phyloP scores from a whole-genome alignment of 2,113 vertebrate genomes.

The western clawed frog (Xenopus tropicalis) region DNA sequence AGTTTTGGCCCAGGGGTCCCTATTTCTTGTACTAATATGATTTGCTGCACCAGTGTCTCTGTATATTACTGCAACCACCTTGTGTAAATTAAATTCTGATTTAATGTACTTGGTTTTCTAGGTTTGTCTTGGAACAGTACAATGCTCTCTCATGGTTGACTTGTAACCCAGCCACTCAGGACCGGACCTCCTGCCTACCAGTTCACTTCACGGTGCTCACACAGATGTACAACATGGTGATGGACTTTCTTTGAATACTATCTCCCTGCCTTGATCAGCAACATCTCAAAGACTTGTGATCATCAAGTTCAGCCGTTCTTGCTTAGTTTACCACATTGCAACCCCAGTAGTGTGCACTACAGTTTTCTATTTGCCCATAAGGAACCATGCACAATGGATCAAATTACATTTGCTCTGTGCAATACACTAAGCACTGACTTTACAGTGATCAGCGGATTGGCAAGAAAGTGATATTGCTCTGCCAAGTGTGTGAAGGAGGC shows the following conservation, averaged over 20 bases:
- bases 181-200: conserved; percentile 96
- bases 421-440: not conserved
- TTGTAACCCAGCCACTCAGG: conserved; percentile 93
- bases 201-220: conserved; percentile 95
- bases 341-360: not conserved
- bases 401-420: conserved; percentile 1
- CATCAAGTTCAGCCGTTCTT: not conserved
- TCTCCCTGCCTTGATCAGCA: conserved; percentile 1
- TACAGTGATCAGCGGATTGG: too few relatives aligned
- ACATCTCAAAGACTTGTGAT: conserved; percentile 11
- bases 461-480: too few relatives aligned
- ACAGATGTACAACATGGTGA: conserved; percentile 97
- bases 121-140: conserved; percentile 94
- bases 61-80: not conserved
- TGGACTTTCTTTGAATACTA: conserved; percentile 80
- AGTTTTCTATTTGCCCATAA: not conserved
- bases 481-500: too few relatives aligned
- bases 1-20: too few relatives aligned
- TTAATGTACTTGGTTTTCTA: conserved; percentile 50
- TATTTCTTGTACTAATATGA: not conserved
- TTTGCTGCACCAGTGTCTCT: not conserved
- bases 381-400: not conserved
- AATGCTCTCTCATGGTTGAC: conserved; percentile 89
- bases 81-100: not conserved
- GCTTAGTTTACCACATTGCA: conserved; percentile 18